Evolutionary conservation across 2,113 vertebrate genomes (phyloP), one percentile per base, ranked within the genome.

Genomic region (Australoheros scitulus): DNA sequence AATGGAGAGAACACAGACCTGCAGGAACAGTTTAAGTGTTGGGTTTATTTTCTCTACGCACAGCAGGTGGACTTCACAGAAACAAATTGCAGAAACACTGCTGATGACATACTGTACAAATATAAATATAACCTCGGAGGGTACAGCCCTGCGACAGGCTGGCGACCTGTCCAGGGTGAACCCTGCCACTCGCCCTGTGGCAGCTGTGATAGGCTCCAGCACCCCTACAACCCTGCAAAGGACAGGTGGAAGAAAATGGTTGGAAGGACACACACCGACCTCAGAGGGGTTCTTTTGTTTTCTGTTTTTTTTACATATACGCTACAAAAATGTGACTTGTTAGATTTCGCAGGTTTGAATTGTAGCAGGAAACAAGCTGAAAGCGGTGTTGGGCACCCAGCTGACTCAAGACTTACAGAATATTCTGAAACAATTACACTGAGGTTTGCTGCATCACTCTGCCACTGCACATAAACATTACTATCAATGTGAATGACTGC

Each of bases 1-100:
- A 57, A 76, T 59, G 34, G 38, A 81, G 60, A 74, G 3, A 77
- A 78, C 50, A 58, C 57, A 82, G 60, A 77, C 57, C 52, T 29
- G 63, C 32, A 43, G 81, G 32, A n/a, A 55, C 26, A 72, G 68
- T 72, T 72, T 72, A 11, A 65, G 59, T 59, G 59, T 43, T 50
- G 26, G 29, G 24, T 68, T 11, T 60, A 14, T 64, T 77, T 50
- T 43, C 29, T 34, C n/a, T 26, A 14, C 6, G 38, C 7, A 10
- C 22, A 47, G 2, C 38, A 18, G 7, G 47, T 18, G 50, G 29
- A 56, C 15, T 13, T 36, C 18, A 78, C 34, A 68, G 7, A 57
- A 81, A 78, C 6, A 76, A 29, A 61, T 1, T 38, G 6, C 14
- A 24, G 34, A 57, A 55, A 52, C 24, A 11, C 1, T 5, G 20